These are phyloP conservation scores for Carterocephalus palaemon DNA, from an alignment of 2,888 invertebrate genomes.

Conservation along the genomic window DNA sequence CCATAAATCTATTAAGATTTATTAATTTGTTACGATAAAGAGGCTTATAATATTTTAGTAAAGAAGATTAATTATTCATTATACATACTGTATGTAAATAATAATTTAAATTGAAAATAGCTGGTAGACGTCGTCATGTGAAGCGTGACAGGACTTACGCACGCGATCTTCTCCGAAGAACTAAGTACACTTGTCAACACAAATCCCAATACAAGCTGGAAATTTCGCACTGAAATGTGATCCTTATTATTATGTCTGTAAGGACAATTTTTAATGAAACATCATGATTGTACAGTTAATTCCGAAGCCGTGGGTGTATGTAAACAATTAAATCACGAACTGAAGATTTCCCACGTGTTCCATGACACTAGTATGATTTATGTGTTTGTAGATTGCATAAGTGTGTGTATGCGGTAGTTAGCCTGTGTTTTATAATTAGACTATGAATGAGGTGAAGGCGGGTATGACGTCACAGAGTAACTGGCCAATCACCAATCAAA, in stretches of 20 bases:
- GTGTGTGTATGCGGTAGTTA: constrained; percentile 23
- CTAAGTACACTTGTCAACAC: constrained; percentile 10
- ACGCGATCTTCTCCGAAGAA: constrained; percentile 15
- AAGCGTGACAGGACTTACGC: constrained; percentile 5
- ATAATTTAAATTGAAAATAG: constrained; percentile 8
- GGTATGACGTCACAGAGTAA: constrained; percentile 35
- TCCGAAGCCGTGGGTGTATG: constrained; percentile 30
- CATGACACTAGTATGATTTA: constrained; percentile 31
- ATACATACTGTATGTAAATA: no score
- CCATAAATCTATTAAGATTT: no score
- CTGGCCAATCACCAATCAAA: constrained; percentile 28
- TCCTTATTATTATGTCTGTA: constrained; percentile 2
- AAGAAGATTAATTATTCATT: no score
- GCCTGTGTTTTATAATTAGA: constrained; percentile 40
- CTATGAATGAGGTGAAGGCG: constrained; percentile 45
- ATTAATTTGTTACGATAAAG: no score
- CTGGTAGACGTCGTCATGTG: constrained; percentile 7
- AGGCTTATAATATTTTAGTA: no score
- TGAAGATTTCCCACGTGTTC: constrained; percentile 41
- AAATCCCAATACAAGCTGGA: not conserved
- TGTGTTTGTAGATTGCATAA: constrained; percentile 19
- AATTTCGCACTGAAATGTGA: not conserved
- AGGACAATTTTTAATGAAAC: not conserved
- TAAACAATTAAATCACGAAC: constrained; percentile 42
- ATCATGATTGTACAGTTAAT: constrained; percentile 15